Evolutionary conservation across 2,113 vertebrate genomes (phyloP), one percentile per base, ranked within the genome.

Genomic region (Triplophysa tibetana): DNA sequence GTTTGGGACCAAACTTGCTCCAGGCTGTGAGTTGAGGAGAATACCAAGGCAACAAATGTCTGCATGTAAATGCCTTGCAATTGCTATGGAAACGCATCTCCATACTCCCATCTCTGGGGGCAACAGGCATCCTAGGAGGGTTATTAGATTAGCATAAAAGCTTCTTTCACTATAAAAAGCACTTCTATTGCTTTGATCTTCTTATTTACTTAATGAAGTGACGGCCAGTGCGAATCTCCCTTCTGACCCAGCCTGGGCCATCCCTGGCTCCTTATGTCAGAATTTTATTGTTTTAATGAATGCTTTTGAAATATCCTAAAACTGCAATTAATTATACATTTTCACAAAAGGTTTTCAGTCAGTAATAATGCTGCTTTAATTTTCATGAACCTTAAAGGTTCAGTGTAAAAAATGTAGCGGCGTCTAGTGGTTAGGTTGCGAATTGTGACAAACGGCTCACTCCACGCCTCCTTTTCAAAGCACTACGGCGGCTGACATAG

Each of bases 121-220:
- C 83, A 85, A 81, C 86, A 52, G 16, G 64, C 82, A 86, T 81
- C 65, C 23, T 84, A 73, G 87, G 86, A 70, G 84, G 84, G 82
- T 86, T 92, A 92, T 90, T 90, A 84, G 90, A 93, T 93, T 91
- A 89, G 88, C 85, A 88, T 91, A 84, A 91, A 91, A 91, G 87
- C 88, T 83, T 58, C 48, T 88, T 89, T 90, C 86, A 90, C 90
- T 89, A 92, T 92, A 91, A 90, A 84, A 90, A 87, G 82, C 82
- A 50, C 79, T 58, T 77, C 85, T 85, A 88, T 89, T 88, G 86
- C 85, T 88, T 88, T 91, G 92, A 92, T 91, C 90, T 87, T 91
- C 91, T 89, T 90, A 91, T 91, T 90, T 90, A 88, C 89, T 88
- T 90, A 92, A 93, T 91, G 81, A 93, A 92, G 90, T 92, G 92